phyloP scores from a whole-genome alignment of 2,888 invertebrate genomes.

The Tachina fera region DNA sequence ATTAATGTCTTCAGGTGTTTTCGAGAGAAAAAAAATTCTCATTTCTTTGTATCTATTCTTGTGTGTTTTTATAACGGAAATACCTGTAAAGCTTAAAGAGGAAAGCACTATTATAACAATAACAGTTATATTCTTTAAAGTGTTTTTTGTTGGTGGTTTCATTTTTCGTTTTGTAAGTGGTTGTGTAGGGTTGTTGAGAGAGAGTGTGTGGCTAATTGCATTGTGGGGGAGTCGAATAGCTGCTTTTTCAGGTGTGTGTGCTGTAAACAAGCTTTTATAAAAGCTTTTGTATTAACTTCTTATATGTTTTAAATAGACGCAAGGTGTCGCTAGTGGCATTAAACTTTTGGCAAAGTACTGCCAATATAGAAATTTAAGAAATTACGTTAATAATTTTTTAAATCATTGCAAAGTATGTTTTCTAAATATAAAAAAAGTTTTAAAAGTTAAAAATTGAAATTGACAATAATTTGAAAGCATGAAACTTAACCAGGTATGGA shows the following conservation, averaged over 20 bases:
- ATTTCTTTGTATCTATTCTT: conserved; percentile 23
- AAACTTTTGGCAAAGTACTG: conserved; percentile 10
- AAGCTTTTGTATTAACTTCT: conserved; percentile 43
- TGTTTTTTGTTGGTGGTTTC: background rate
- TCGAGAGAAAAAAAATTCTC: background rate
- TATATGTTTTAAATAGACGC: conserved; percentile 9
- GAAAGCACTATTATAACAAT: conserved; percentile 57
- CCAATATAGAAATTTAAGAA: conserved; percentile 22
- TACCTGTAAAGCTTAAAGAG: conserved; percentile 61
- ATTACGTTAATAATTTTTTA: background rate
- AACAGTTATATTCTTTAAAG: conserved; percentile 47
- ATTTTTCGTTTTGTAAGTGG: background rate
- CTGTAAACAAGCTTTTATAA: conserved; percentile 50
- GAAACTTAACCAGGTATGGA: too few species aligned
- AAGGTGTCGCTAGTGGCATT: conserved; percentile 46
- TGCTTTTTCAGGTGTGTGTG: background rate
- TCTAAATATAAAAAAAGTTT: too few species aligned
- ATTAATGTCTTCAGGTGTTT: conserved; percentile 51
- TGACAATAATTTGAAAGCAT: too few species aligned
- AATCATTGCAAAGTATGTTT: too few species aligned
- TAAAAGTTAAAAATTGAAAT: too few species aligned
- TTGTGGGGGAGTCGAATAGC: background rate
- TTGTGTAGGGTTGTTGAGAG: background rate
- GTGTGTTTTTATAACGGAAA: conserved; percentile 48
- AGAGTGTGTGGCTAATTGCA: background rate